Evolutionary conservation across 2,113 vertebrate species (phyloP), one percentile per base, ranked within the genome.

Genomic region (Tautogolabrus adspersus): DNA sequence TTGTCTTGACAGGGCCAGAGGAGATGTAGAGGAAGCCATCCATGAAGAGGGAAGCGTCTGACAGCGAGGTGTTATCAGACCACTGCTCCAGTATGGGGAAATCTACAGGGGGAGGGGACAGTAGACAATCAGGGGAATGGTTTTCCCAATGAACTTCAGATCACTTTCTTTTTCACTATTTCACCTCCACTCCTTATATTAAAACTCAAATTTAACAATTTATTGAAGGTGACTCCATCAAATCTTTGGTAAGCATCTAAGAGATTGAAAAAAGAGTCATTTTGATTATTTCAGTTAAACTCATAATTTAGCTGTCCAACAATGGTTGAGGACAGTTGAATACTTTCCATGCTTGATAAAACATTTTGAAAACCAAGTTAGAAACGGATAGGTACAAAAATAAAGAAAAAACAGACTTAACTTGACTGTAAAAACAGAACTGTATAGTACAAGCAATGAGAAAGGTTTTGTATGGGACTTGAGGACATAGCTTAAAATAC

Each of bases 21-120:
- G 95, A 93, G 86, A 96, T 95, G 88, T 97, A 97, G 69, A 99
- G 92, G 94, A 96, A 98, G 72, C 97, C 97, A 76, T 96, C 96
- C 85, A 98, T 96, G 90, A 98, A 99, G 59, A 84, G 88, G 1
- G 91, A 86, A 18, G 85, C 77, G 13, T 96, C 94, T 4, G 94
- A 93, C 73, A 81, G 87, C 62, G 91, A 90, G 40, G 89, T 78
- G 54, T 85, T 93, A 82, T 96, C 95, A 21, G 89, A 94, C 85
- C 93, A 85, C 82, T 81, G 87, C 61, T 96, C 96, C 64, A 94
- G 91, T 80, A 93, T 94, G 19, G 96, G 95, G 56, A 99, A 97
- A 92, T 96, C 97, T 99, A 65, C 62, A 76, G 22, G 30, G 37
- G 47, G 5, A 8, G 7, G 16, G 15, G 15, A 68, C 15, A 74